Conservation (phyloP, 2,888 invertebrate species). For the Dione juno region DNA sequence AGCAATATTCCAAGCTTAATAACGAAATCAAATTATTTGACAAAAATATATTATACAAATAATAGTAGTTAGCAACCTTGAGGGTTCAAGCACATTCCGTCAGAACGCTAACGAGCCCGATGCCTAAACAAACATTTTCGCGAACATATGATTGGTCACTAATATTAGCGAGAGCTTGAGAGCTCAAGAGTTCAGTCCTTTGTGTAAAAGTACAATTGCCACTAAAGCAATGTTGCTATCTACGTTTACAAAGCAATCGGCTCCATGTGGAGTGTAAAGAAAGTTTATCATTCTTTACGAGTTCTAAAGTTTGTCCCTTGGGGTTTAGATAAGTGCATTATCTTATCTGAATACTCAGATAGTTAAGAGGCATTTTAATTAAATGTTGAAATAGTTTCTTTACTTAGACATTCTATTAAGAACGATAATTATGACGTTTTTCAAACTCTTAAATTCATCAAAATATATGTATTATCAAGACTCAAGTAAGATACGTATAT, state of each 20-base stretch:
- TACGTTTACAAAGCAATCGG: slow-evolving; percentile 21
- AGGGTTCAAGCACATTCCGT: slow-evolving; percentile 80
- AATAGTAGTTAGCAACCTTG: slow-evolving; percentile 69
- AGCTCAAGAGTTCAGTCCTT: slow-evolving; percentile 48
- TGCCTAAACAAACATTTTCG: slow-evolving; percentile 79
- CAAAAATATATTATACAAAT: slow-evolving; percentile 53
- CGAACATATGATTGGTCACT: slow-evolving; percentile 71
- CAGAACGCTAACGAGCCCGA: slow-evolving; percentile 72
- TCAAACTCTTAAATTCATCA: neutral
- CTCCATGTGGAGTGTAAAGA: slow-evolving; percentile 64
- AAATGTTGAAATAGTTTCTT: slow-evolving; percentile 35
- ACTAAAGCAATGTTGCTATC: slow-evolving; percentile 45
- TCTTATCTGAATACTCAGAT: slow-evolving; percentile 69
- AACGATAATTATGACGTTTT: neutral
- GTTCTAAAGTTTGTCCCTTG: slow-evolving; percentile 69
- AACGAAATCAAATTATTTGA: slow-evolving; percentile 29
- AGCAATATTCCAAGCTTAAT: slow-evolving; percentile 29
- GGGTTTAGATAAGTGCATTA: slow-evolving; percentile 70
- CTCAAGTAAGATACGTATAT: too few species aligned
- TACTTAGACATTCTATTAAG: slow-evolving; percentile 16
- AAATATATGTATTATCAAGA: neutral
- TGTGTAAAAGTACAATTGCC: slow-evolving; percentile 33
- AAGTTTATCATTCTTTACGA: slow-evolving; percentile 60
- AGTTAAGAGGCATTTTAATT: slow-evolving; percentile 45
- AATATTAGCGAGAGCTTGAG: slow-evolving; percentile 61